Conservation (phyloP, 2,797 vertebrate species). For the Peromyscus melanophrys region DNA sequence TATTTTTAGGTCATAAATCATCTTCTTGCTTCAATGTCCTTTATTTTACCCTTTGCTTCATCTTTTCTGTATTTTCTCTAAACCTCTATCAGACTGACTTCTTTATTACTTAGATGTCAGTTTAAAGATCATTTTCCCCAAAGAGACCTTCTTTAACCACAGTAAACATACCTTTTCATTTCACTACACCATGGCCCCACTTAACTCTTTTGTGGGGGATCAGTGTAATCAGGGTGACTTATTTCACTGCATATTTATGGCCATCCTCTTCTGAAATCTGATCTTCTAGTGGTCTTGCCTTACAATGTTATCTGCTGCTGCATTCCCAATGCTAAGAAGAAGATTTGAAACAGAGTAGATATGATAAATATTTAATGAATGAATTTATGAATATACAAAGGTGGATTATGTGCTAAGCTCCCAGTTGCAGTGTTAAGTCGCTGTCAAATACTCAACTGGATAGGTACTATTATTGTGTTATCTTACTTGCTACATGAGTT, state of each 20-base stretch:
- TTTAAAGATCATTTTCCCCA: conserved; percentile 27
- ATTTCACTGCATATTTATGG: neutral
- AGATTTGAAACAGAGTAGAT: neutral
- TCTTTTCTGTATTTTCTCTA: neutral
- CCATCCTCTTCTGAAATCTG: neutral
- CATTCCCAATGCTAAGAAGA: neutral
- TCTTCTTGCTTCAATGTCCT: neutral
- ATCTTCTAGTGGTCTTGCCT: neutral
- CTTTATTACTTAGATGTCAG: neutral
- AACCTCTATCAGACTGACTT: neutral
- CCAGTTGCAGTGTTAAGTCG: neutral
- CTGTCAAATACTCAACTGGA: neutral
- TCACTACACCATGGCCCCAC: neutral
- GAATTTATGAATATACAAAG: neutral
- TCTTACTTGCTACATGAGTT: neutral
- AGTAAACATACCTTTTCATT: neutral
- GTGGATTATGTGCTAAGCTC: neutral
- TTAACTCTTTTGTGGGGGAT: neutral
- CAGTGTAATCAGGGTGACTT: neutral
- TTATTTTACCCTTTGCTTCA: neutral
- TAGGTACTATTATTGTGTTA: neutral
- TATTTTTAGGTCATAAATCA: neutral
- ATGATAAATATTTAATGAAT: conserved; percentile 48
- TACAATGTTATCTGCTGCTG: neutral
- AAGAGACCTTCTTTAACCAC: neutral